Evolutionary conservation across 2,113 vertebrate genomes (phyloP), one percentile per base, ranked within the genome.

Genomic region (Hippocampus barbouri): DNA sequence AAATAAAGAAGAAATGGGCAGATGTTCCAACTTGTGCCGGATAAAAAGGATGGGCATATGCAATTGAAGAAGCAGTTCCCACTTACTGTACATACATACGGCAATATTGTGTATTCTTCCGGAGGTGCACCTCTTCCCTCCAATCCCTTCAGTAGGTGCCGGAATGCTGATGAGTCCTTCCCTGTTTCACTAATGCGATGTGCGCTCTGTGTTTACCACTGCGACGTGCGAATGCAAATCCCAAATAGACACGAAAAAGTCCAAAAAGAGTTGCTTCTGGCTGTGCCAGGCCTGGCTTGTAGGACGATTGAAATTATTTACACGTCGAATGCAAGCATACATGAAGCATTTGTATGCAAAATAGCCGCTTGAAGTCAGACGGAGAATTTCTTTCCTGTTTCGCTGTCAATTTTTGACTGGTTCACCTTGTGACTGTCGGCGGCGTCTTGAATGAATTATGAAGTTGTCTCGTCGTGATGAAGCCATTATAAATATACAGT

Each of bases 381-480:
- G 41, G 41, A 66, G 64, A 47, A 66, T 66, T 66, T 43, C 4
- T 43, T 43, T 38, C 11, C 9, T 23, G 23, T 43, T 43, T 66
- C 12, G 41, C 64, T 66, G 64, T 66, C 64, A 66, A 27, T 25
- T 47, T 45, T 47, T 16, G 41, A 66, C 64, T 47, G 12, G 25
- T 66, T 66, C 43, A 66, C 64, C 64, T 66, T 66, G 64, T 47
- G 64, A 47, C 41, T 66, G 64, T 47, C 64, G 47, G 7, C 23
- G 5, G 64, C 16, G 64, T 47, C 64, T 43, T 27, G n/a, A 66
- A 66, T 66, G 41, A 66, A 47, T 66, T 27, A 66, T 66, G 64
- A 45, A 66, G n/a, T 66, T 66, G 41, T 66, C 64, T 47, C 1
- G 41, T 66, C 7, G 41, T 27, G 64, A 66, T 66, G 64, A 66